Conservation (phyloP, 2,113 vertebrate species). For the Pica pica region DNA sequence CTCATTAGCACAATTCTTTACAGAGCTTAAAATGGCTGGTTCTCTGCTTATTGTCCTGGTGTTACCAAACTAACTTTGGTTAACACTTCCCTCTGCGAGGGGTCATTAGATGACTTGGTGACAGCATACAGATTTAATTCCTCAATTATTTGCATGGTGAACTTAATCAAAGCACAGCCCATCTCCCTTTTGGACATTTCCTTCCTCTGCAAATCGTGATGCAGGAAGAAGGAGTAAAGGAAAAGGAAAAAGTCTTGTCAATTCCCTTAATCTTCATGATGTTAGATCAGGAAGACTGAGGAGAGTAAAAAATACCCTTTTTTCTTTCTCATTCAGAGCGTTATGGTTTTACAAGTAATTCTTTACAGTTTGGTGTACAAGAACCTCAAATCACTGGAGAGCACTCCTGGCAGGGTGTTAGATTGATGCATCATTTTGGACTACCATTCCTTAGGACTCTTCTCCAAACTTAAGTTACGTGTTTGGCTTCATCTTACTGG, state of each 20-base stretch:
- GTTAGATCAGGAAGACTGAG: neutral
- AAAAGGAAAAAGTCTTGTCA: neutral
- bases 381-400: neutral
- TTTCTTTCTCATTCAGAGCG: neutral
- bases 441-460: neutral
- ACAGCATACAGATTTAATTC: neutral
- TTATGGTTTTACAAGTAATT: neutral
- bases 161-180: neutral
- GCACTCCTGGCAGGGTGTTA: neutral
- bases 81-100: neutral
- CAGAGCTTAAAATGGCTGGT: neutral
- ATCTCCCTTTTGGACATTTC: neutral
- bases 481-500: neutral
- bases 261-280: neutral
- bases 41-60: neutral
- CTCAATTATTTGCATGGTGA: neutral
- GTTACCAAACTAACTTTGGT: neutral
- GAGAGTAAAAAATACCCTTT: neutral
- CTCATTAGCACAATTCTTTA: neutral
- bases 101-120: neutral
- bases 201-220: neutral
- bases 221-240: neutral
- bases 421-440: neutral
- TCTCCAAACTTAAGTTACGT: neutral
- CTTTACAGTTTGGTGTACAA: neutral